Percentiles rank a stretch among this genome's conserved stretches.
Conservation (phyloP, 2,113 vertebrate species). For the cattle (Bos taurus) region DNA sequence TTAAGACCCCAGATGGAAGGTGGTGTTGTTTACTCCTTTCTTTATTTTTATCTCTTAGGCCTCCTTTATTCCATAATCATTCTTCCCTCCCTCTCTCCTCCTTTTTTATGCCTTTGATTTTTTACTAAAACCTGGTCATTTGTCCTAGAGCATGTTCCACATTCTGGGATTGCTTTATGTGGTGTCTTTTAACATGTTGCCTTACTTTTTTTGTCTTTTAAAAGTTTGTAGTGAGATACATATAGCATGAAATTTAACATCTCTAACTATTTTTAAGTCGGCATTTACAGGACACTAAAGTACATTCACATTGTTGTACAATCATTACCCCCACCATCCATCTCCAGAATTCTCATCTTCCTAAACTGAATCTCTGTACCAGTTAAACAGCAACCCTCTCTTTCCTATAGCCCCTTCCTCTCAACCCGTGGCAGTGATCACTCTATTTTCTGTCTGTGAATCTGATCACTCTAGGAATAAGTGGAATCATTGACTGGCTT, state of each 20-base stretch:
- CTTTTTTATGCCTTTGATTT: neutral
- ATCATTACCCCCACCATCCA: neutral
- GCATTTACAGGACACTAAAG: neutral
- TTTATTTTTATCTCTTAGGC: neutral
- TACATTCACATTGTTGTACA: neutral
- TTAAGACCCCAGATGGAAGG: neutral
- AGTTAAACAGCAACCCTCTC: neutral
- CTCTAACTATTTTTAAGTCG: neutral
- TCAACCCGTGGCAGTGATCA: neutral
- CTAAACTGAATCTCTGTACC: neutral
- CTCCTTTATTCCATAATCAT: neutral
- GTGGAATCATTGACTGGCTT: neutral
- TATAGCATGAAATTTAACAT: neutral
- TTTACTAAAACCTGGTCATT: neutral
- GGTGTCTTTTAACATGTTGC: neutral
- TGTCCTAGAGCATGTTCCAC: neutral
- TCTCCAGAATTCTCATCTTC: neutral
- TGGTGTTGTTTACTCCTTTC: neutral
- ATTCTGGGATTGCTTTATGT: neutral
- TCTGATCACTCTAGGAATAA: neutral
- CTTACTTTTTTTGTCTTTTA: neutral
- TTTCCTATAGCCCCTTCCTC: neutral
- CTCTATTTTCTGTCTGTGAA: neutral
- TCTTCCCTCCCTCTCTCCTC: neutral
- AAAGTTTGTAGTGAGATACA: neutral